Base-by-base conservation (phyloP, 2,888 invertebrate genomes). In the Sabatieria punctata region DNA sequence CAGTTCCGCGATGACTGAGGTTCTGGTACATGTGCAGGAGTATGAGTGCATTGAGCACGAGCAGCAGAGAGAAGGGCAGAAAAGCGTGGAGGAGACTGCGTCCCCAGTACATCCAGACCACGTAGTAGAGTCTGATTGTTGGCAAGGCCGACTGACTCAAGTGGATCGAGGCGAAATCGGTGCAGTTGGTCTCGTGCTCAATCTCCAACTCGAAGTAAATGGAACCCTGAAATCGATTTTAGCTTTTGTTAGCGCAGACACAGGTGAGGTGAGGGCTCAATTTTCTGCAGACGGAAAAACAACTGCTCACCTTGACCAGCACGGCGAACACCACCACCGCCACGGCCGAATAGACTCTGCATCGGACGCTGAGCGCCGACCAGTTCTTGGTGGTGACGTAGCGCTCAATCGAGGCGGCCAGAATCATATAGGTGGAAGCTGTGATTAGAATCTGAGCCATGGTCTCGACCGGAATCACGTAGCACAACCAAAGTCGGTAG, bases 61-160 rank as follows among this genome's bases (percentile, higher is more conserved):
- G 49, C 8, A 58, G 51, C 1, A 54, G 49, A 3, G 51, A 45
- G 38, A 58, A 58, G 1, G 57, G 57, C 21, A 54, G 42, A 39
- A 57, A 54, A 15, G 56, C 55, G 37, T 55, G 55, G 51, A 57
- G 52, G 15, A 58, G 47, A 27, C 50, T 52, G 2, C 57, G 51
- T 45, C 51, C 51, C 52, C 54, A 55, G 49, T 55, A 55, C 55
- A 56, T 55, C 51, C 54, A 53, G n/a, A n/a, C n/a, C n/a, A n/a
- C 13, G 13, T 36, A 44, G 23, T 3, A n/a, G n/a, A n/a, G n/a
- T n/a, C n/a, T n/a, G n/a, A n/a, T n/a, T n/a, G n/a, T n/a, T n/a
- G n/a, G n/a, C n/a, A n/a, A n/a, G n/a, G n/a, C n/a, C n/a, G n/a
- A n/a, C n/a, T n/a, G n/a, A n/a, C n/a, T n/a, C n/a, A n/a, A n/a